phyloP scores from a whole-genome alignment of 2,888 invertebrate genomes.

The Steinernema hermaphroditum region DNA sequence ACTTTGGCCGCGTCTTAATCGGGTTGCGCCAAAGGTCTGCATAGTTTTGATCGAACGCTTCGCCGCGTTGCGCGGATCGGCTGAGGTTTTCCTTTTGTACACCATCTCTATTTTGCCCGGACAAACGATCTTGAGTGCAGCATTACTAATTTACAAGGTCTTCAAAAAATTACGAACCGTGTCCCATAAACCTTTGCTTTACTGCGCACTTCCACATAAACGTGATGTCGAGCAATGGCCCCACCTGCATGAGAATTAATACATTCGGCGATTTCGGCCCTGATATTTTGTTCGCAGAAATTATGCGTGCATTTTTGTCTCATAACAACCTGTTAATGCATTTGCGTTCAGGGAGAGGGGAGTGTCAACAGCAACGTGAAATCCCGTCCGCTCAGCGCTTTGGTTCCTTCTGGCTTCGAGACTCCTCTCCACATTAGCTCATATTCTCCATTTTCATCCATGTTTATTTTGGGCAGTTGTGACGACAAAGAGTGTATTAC shows the following conservation, averaged over 20 bases:
- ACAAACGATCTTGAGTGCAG: too few species aligned
- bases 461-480: conserved; percentile 24
- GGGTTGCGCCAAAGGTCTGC: conserved; percentile 11
- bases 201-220: too few species aligned
- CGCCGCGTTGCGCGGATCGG: too few species aligned
- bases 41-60: too few species aligned
- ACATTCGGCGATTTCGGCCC: neutral
- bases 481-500: conserved; percentile 4
- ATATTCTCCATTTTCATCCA: neutral
- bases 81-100: too few species aligned
- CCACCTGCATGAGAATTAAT: conserved; percentile 1
- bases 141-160: too few species aligned
- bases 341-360: neutral
- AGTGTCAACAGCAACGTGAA: conserved; percentile 26
- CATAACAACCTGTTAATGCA: conserved; percentile 30
- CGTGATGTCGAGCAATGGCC: too few species aligned
- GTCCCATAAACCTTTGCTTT: too few species aligned
- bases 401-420: neutral
- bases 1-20: conserved; percentile 14
- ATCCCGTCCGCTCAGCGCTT: neutral
- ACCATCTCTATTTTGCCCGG: too few species aligned
- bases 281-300: neutral
- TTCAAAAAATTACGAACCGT: too few species aligned
- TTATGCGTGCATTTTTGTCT: conserved; percentile 17
- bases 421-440: conserved; percentile 1